phyloP scores from a whole-genome alignment of 2,797 vertebrate genomes.

The Spondyliosoma cantharus region DNA sequence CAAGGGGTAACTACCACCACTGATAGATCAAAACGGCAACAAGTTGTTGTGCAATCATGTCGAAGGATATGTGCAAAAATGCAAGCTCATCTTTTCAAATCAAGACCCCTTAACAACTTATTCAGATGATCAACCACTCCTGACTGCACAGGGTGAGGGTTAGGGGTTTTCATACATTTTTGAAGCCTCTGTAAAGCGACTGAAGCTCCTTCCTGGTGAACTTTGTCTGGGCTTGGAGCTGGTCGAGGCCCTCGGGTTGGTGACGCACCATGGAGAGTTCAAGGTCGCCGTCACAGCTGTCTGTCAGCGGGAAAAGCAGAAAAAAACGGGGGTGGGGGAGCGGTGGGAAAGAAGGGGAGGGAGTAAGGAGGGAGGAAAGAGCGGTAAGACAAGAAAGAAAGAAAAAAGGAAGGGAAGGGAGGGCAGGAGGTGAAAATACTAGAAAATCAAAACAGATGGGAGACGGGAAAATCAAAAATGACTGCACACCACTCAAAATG shows the following conservation, averaged over 20 bases:
- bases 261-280: conserved; percentile 90
- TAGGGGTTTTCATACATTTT: conserved; percentile 86
- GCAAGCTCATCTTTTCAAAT: neutral
- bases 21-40: neutral
- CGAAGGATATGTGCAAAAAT: neutral
- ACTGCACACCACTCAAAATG: conserved; percentile 44
- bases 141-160: neutral
- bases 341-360: neutral
- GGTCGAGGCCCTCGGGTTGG: conserved; percentile 92
- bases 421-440: conserved; percentile 6
- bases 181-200: conserved; percentile 95
- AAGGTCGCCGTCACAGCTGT: conserved; percentile 87
- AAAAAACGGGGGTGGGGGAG: conserved; percentile 12
- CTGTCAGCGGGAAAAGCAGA: conserved; percentile 76
- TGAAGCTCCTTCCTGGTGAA: conserved; percentile 95
- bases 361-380: conserved; percentile 43
- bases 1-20: neutral
- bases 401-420: conserved; percentile 18
- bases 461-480: conserved; percentile 25
- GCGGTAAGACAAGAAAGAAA: conserved; percentile 48
- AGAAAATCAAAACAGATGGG: conserved; percentile 38
- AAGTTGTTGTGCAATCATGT: neutral
- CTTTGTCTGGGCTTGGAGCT: conserved; percentile 92
- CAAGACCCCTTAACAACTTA: neutral
- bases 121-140: neutral